Evolutionary conservation across 2,888 invertebrate species (phyloP).

Genomic region (Heliconius charithonia): DNA sequence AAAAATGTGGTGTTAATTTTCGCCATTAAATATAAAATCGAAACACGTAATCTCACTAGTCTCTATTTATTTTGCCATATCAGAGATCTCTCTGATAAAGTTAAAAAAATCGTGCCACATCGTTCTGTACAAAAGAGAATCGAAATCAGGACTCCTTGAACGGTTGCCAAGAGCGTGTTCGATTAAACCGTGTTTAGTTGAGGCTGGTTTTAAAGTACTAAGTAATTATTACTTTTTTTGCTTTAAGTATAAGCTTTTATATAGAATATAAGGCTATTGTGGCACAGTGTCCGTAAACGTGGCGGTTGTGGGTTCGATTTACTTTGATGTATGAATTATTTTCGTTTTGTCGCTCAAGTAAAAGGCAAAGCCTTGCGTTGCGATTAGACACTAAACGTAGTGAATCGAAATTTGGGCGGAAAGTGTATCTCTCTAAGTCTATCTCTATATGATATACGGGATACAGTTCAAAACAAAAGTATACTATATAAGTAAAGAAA

Average conservation of each 20-base stretch:
- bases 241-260: not conserved
- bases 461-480: too few relatives aligned
- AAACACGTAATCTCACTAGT: not conserved
- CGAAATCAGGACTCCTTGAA: not conserved
- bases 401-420: not conserved
- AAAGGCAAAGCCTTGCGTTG: too few relatives aligned
- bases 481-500: too few relatives aligned
- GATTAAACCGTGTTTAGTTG: not conserved
- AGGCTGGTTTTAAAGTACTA: not conserved
- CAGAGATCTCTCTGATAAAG: not conserved
- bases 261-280: too few relatives aligned
- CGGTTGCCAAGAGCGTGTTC: conserved; percentile 3
- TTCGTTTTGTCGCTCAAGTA: too few relatives aligned
- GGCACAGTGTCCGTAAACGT: too few relatives aligned
- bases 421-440: not conserved
- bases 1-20: not conserved
- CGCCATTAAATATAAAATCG: not conserved
- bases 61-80: too few relatives aligned
- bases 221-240: not conserved
- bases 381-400: too few relatives aligned
- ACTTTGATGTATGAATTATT: too few relatives aligned
- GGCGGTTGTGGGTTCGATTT: not conserved
- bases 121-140: not conserved
- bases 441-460: not conserved
- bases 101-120: not conserved